phyloP scores from a whole-genome alignment of 2,113 vertebrate genomes.

The Actinemys pallida region DNA sequence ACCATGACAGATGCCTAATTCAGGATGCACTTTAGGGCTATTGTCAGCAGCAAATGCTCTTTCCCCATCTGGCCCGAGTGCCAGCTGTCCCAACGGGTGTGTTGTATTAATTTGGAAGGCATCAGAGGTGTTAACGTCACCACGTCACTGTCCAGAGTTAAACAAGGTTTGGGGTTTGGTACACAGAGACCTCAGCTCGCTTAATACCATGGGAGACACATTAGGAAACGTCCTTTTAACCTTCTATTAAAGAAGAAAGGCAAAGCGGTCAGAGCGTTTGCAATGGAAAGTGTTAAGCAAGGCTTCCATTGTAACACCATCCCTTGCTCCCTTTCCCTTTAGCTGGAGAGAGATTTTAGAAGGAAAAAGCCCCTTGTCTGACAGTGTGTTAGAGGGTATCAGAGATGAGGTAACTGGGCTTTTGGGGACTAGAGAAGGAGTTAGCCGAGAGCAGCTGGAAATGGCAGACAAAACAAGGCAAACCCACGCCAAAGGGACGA shows the following conservation, averaged over 20 bases:
- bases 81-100: not conserved
- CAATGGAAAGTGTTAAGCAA: not conserved
- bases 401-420: not conserved
- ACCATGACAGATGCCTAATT: not conserved
- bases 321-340: not conserved
- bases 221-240: not conserved
- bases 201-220: not conserved
- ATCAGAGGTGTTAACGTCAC: not conserved
- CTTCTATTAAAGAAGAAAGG: not conserved
- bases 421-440: not conserved
- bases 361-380: not conserved
- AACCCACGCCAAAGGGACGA: not conserved
- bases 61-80: not conserved
- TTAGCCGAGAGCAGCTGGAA: not conserved
- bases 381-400: too few relatives aligned
- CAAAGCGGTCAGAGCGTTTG: not conserved
- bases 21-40: not conserved
- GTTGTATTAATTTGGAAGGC: not conserved
- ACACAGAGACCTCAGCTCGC: not conserved
- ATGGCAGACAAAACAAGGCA: not conserved
- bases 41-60: not conserved
- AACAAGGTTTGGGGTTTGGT: not conserved
- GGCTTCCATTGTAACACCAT: not conserved
- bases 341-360: not conserved
- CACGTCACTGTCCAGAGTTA: not conserved